These are phyloP conservation scores for Mimumesa dahlbomi DNA, from an alignment of 2,888 invertebrate genomes.

Conservation along the genomic window DNA sequence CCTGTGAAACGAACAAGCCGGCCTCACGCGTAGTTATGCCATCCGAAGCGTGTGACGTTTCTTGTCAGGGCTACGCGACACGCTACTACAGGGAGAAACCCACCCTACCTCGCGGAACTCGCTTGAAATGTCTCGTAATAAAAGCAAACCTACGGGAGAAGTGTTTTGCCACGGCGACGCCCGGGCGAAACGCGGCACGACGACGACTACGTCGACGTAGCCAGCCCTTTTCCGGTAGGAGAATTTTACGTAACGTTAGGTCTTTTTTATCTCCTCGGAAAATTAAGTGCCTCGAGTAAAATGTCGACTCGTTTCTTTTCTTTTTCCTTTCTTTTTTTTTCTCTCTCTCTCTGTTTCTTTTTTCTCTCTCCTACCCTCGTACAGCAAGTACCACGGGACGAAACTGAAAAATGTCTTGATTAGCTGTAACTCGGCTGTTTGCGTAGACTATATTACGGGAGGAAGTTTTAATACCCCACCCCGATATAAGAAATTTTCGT, in stretches of 20 bases:
- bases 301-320: conserved; percentile 2
- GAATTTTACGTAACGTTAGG: conserved; percentile 48
- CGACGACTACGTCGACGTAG: too few relatives aligned
- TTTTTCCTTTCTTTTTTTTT: conserved; percentile 1
- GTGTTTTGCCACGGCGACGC: conserved; percentile 54
- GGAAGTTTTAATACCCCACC: too few relatives aligned
- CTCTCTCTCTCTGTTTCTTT: too few relatives aligned
- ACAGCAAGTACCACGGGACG: conserved; percentile 1
- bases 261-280: conserved; percentile 40
- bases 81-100: too few relatives aligned
- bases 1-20: conserved; percentile 56
- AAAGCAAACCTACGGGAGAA: conserved; percentile 65
- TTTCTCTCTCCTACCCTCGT: conserved; percentile 1
- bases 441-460: too few relatives aligned
- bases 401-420: conserved; percentile 10
- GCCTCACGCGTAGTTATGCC: conserved; percentile 69
- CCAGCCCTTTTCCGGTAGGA: conserved; percentile 36
- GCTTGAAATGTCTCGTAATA: conserved; percentile 70
- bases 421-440: too few relatives aligned
- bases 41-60: conserved; percentile 75
- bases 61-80: conserved; percentile 74
- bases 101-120: conserved; percentile 53
- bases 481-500: too few relatives aligned
- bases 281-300: conserved; percentile 50
- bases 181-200: conserved; percentile 33